Conservation (phyloP, 1,140 invertebrate genomes). For the Listronotus bonariensis region DNA sequence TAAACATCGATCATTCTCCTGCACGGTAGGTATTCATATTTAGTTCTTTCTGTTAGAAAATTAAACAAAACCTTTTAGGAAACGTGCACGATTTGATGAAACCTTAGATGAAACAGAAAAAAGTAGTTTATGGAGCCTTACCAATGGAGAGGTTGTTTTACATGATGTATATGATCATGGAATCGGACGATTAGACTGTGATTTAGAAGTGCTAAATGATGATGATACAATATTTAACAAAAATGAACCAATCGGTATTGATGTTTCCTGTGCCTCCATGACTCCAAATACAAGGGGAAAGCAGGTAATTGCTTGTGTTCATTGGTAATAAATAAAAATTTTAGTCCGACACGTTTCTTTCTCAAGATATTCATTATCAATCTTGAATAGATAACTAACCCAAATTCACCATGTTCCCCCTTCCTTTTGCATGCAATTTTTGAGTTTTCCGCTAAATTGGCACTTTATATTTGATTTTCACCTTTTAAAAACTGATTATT, state of each 20-base stretch:
- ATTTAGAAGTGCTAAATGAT: conserved; percentile 37
- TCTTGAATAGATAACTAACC: too few species aligned
- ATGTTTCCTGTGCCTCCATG: conserved; percentile 45
- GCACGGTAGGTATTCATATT: conserved; percentile 33
- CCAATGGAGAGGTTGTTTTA: conserved; percentile 41
- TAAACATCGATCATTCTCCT: conserved; percentile 42
- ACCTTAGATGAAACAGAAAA: conserved; percentile 21
- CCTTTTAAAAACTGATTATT: too few species aligned
- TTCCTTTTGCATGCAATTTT: too few species aligned
- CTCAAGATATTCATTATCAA: too few species aligned
- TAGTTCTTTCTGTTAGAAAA: conserved; percentile 4
- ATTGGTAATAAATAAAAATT: too few species aligned
- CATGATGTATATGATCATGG: conserved; percentile 45
- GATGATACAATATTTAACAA: conserved; percentile 44
- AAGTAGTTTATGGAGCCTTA: conserved; percentile 41
- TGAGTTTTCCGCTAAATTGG: too few species aligned
- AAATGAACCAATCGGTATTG: conserved; percentile 30
- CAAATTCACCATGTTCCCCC: too few species aligned
- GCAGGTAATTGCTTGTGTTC: conserved; percentile 43
- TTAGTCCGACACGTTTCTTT: too few species aligned
- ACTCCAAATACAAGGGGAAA: conserved; percentile 41
- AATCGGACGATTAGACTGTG: conserved; percentile 44
- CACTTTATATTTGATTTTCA: too few species aligned
- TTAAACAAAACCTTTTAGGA: conserved; percentile 26
- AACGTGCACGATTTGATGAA: conserved; percentile 44